Evolutionary conservation across 2,888 invertebrate genomes (phyloP), one percentile per base, ranked within the genome.

Genomic region (Cosmia trapezina): DNA sequence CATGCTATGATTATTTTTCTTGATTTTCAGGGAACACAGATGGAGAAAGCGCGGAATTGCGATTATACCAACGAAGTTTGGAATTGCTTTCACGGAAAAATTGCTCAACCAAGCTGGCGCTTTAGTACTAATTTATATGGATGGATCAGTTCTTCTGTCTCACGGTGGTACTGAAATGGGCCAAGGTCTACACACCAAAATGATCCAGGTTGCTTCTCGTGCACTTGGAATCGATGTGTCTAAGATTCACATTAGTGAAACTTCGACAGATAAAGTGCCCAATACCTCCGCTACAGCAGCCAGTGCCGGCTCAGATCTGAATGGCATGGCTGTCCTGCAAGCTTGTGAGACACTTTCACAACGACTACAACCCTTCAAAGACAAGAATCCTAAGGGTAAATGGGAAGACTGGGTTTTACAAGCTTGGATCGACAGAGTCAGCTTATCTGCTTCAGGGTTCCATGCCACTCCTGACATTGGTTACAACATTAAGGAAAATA

Each of bases 81-180:
- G 98, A 1, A 97, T 99, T 76, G 97, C 98, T 0, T 99, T 98
- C 89, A 98, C 98, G 0, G 97, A 97, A 12, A 94, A 97, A 77
- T 97, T 98, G 88, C 91, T 99, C 45, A 98, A 98, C 91, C 99
- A 99, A 96, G 98, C 97, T 4, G 99, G 98, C 11, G 99, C 99
- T 0, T 94, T 99, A 69, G 97, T 99, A 2, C 97, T 98, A 57
- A 97, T 99, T n/a, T 99, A 99, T 90, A 96, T 96, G 0, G 98
- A 98, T 92, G 99, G 99, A 1, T 98, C 99, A 0, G 98, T 99
- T 4, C 96, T 99, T 17, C 87, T 99, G 28, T 97, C 98, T 0
- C 99, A 99, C 90, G 99, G 98, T 49, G 99, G 99, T n/a, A 98
- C 98, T 12, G 99, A 99, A 96, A 99, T 99, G 98, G 99, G 99